Conservation (phyloP, 2,888 invertebrate genomes). For the Dasysyrphus albostriatus region DNA sequence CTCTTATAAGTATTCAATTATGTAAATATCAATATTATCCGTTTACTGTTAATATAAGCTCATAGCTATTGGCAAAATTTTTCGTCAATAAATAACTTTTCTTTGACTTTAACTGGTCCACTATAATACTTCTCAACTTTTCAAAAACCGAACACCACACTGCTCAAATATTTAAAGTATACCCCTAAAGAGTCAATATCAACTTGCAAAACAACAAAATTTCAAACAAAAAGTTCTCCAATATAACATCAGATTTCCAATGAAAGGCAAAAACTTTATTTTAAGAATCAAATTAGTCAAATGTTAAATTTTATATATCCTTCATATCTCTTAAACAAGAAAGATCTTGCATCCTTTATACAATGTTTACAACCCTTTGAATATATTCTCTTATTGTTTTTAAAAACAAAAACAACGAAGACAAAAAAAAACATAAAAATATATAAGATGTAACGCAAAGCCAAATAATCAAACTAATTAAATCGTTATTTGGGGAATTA, state of each 20-base stretch:
- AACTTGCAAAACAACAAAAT: slow-evolving; percentile 7
- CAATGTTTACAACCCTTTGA: slow-evolving; percentile 7
- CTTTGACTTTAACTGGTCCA: slow-evolving; percentile 15
- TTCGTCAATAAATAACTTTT: slow-evolving; percentile 26
- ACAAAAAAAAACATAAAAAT: not conserved
- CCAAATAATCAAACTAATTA: slow-evolving; percentile 67
- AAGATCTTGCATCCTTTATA: not conserved
- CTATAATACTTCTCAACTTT: not conserved
- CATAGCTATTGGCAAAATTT: not conserved
- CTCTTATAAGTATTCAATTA: not conserved
- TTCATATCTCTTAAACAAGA: not conserved
- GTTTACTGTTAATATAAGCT: not conserved
- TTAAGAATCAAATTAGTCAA: slow-evolving; percentile 13
- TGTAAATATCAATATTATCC: not conserved
- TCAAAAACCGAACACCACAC: not conserved
- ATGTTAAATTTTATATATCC: not conserved
- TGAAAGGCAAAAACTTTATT: slow-evolving; percentile 20
- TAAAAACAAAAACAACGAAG: not conserved
- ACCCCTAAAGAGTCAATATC: slow-evolving; percentile 7
- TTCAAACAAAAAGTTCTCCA: not conserved
- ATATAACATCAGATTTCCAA: slow-evolving; percentile 17
- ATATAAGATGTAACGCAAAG: slow-evolving; percentile 18
- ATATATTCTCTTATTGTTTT: not conserved
- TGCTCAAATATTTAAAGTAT: slow-evolving; percentile 4
- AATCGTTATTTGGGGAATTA: slow-evolving; percentile 53